These are phyloP conservation scores for Phylloscopus trochilus DNA, from an alignment of 2,113 vertebrate species.

Conservation along the genomic window DNA sequence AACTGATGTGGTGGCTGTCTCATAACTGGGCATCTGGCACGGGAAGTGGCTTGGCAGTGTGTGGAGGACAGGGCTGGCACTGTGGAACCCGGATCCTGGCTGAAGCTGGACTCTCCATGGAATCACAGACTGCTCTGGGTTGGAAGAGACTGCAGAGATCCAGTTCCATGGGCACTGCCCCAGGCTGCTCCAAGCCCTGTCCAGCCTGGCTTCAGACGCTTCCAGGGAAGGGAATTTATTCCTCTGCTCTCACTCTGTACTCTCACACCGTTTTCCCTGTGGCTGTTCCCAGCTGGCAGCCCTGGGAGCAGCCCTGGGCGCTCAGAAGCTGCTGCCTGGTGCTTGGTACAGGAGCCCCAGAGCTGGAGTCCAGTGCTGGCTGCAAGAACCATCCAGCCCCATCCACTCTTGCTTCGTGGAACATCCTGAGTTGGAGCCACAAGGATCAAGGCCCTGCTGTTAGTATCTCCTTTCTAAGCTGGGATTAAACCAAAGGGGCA, in stretches of 20 bases:
- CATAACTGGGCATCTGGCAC: background rate
- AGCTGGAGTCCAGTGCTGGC: background rate
- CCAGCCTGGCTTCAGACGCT: background rate
- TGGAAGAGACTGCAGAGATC: background rate
- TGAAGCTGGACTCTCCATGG: background rate
- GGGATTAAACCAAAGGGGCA: rapidly evolving
- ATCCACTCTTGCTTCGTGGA: rapidly evolving
- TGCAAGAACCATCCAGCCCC: background rate
- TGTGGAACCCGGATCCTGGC: background rate
- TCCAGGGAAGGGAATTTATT: background rate
- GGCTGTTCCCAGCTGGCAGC: background rate
- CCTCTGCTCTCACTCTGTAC: rapidly evolving
- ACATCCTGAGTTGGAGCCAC: rapidly evolving
- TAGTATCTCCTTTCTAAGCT: rapidly evolving
- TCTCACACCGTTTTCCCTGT: rapidly evolving
- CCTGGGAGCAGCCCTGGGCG: background rate
- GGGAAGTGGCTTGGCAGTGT: background rate
- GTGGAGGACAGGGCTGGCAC: background rate
- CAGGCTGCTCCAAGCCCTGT: background rate
- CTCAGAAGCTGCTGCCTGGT: background rate
- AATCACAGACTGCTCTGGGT: background rate
- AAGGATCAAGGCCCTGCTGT: background rate
- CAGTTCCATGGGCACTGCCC: background rate
- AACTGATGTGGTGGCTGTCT: constrained; percentile 71
- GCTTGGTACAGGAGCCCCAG: background rate